These are phyloP conservation scores for Pedicia rivosa DNA, from an alignment of 2,888 invertebrate genomes.

Conservation along the genomic window DNA sequence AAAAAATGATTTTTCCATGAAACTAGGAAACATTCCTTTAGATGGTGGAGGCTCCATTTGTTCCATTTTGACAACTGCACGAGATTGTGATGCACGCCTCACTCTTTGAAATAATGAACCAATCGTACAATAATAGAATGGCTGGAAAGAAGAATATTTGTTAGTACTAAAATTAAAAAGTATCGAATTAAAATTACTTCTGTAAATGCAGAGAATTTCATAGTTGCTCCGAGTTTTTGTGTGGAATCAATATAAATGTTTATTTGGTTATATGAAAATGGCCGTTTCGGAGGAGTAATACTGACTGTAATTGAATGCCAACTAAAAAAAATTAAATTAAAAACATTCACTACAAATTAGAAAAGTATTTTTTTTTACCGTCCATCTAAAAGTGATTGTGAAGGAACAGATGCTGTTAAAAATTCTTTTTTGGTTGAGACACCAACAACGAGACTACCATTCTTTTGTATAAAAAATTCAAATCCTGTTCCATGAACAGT, in stretches of 20 bases:
- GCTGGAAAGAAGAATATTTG: conserved; percentile 15
- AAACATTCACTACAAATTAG: no score
- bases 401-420: conserved; percentile 34
- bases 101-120: conserved; percentile 22
- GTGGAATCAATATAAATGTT: conserved; percentile 40
- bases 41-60: conserved; percentile 14
- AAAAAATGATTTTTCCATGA: conserved; percentile 27
- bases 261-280: conserved; percentile 41
- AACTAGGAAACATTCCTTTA: conserved; percentile 27
- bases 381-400: conserved; percentile 25
- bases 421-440: conserved; percentile 40
- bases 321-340: conserved; percentile 19
- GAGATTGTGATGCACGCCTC: conserved; percentile 13
- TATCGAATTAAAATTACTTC: conserved; percentile 28
- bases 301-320: conserved; percentile 42
- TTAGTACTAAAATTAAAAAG: conserved; percentile 3
- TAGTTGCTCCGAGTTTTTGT: conserved; percentile 33
- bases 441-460: conserved; percentile 37
- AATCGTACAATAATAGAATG: conserved; percentile 31
- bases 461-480: conserved; percentile 39
- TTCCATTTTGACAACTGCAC: conserved; percentile 20
- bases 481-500: conserved; percentile 37
- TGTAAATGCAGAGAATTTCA: conserved; percentile 38
- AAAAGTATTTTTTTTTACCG: no score
- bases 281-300: conserved; percentile 33